Evolutionary conservation across 2,888 invertebrate genomes (phyloP).

Genomic region (Nycteola revayana): DNA sequence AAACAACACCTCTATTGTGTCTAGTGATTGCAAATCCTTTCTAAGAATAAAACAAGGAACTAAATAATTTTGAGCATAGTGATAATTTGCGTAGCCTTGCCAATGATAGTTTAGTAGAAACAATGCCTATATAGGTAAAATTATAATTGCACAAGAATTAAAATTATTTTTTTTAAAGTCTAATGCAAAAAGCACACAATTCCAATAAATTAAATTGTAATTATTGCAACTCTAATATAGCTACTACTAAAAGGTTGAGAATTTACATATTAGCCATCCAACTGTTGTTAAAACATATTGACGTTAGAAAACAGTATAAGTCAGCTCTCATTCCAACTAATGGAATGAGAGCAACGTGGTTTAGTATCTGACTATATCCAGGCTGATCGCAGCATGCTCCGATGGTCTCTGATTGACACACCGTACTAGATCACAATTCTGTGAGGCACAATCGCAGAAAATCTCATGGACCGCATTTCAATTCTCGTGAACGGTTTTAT

Average conservation of each 20-base stretch:
- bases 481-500: constrained; percentile 59
- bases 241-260: constrained; percentile 10
- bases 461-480: constrained; percentile 59
- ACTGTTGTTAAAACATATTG: constrained; percentile 33
- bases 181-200: too few relatives aligned
- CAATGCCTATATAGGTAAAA: too few relatives aligned
- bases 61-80: not conserved
- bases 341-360: too few relatives aligned
- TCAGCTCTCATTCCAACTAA: constrained; percentile 38
- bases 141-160: too few relatives aligned
- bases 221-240: constrained; percentile 20
- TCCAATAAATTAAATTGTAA: too few relatives aligned
- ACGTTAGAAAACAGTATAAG: constrained; percentile 38
- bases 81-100: not conserved
- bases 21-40: too few relatives aligned
- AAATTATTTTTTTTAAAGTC: too few relatives aligned
- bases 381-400: constrained; percentile 56
- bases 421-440: constrained; percentile 37
- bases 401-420: constrained; percentile 45
- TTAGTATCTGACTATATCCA: constrained; percentile 44
- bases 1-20: too few relatives aligned
- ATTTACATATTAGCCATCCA: constrained; percentile 12
- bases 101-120: too few relatives aligned
- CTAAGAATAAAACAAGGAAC: too few relatives aligned
- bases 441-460: constrained; percentile 61